These are phyloP conservation scores for Myiagra hebetior DNA, from an alignment of 2,113 vertebrate genomes.

Conservation along the genomic window DNA sequence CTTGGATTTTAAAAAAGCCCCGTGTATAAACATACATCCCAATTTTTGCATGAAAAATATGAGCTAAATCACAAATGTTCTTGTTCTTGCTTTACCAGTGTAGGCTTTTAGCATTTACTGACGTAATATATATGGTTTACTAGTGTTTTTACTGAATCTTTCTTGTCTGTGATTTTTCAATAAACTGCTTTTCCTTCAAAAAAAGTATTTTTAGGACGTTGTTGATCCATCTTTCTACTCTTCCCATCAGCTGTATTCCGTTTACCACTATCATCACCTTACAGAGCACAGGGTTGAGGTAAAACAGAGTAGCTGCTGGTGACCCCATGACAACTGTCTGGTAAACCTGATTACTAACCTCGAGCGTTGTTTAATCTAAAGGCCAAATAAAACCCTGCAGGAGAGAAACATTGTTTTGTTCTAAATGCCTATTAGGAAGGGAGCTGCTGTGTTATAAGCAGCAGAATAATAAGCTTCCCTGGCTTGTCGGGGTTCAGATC, in stretches of 20 bases:
- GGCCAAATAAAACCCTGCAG: constrained; percentile 37
- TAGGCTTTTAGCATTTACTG: background rate
- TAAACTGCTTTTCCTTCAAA: background rate
- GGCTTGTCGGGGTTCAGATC: constrained; percentile 1
- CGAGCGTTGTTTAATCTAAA: constrained; percentile 19
- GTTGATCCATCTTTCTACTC: constrained; percentile 1
- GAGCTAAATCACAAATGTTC: background rate
- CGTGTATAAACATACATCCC: background rate
- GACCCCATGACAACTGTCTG: background rate
- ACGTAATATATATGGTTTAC: background rate
- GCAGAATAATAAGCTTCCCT: constrained; percentile 5
- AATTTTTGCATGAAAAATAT: background rate
- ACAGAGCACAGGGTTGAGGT: background rate
- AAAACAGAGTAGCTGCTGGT: constrained; percentile 40
- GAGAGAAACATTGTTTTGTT: constrained; percentile 4
- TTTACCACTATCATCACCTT: background rate
- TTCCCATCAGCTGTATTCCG: background rate
- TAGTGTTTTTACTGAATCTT: background rate
- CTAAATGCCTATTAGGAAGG: background rate
- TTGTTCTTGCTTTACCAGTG: background rate
- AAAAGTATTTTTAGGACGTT: background rate
- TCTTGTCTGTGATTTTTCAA: background rate
- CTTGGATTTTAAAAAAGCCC: background rate
- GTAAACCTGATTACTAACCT: constrained; percentile 13
- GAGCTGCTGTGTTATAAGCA: background rate